Conservation (phyloP, 2,888 invertebrate genomes). For the Sarcophaga subvicina region DNA sequence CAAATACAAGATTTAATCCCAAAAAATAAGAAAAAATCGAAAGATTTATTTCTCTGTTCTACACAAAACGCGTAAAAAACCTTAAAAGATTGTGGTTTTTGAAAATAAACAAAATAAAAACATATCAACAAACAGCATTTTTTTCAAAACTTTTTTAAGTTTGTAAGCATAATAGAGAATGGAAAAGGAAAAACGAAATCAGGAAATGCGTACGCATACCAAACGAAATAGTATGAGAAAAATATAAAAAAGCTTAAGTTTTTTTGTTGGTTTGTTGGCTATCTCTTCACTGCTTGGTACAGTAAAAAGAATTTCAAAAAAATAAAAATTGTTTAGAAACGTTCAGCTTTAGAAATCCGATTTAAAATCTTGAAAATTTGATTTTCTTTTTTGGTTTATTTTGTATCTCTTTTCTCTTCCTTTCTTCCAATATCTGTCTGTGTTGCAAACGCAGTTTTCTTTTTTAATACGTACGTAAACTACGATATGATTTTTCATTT, state of each 20-base stretch:
- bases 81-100: too few species aligned
- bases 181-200: background rate
- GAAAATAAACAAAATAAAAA: background rate
- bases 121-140: background rate
- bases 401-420: background rate
- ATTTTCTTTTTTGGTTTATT: background rate
- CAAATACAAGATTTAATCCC: too few species aligned
- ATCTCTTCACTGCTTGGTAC: too few species aligned
- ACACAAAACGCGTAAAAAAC: too few species aligned
- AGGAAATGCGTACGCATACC: background rate
- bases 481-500: conserved; percentile 21
- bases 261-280: background rate
- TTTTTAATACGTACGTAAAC: too few species aligned
- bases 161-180: background rate
- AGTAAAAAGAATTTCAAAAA: background rate
- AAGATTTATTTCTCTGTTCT: too few species aligned
- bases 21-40: too few species aligned
- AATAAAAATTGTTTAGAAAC: background rate
- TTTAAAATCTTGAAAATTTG: background rate
- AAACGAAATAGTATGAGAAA: background rate
- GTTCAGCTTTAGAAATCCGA: background rate
- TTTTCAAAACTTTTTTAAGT: background rate
- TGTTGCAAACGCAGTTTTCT: too few species aligned
- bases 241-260: background rate
- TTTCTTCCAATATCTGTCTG: too few species aligned